Conservation (phyloP, 2,888 invertebrate genomes). For the Agonopterix subpropinquella region DNA sequence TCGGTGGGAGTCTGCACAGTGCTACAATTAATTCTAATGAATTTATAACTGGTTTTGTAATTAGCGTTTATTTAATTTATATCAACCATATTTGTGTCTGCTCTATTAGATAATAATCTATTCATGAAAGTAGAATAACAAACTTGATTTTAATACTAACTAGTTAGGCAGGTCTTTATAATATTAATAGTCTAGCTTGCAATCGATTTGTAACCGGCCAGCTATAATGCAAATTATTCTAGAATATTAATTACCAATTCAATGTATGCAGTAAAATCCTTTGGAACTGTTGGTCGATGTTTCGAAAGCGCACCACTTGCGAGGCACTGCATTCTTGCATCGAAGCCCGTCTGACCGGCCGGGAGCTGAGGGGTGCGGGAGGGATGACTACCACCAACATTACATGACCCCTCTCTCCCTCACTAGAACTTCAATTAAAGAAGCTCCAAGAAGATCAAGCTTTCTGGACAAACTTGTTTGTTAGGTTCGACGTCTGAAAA, state of each 20-base stretch:
- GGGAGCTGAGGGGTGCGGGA: constrained; percentile 23
- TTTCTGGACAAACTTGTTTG: constrained; percentile 3
- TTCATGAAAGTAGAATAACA: constrained; percentile 7
- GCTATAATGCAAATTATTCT: constrained; percentile 7
- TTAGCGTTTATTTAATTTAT: too few species aligned
- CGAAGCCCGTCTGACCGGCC: constrained; percentile 62
- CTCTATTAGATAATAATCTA: neutral
- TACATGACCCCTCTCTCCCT: constrained; percentile 20
- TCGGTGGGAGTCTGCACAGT: constrained; percentile 10
- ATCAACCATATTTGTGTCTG: neutral
- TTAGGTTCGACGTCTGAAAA: constrained; percentile 4
- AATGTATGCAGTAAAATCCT: constrained; percentile 18
- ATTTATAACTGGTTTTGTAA: too few species aligned
- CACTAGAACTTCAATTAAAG: neutral
- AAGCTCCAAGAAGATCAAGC: neutral
- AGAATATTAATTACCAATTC: constrained; percentile 20
- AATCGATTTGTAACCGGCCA: constrained; percentile 4
- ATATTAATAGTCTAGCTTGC: neutral
- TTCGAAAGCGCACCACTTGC: constrained; percentile 60
- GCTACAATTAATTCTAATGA: neutral
- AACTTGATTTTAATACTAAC: neutral
- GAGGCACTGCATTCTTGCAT: constrained; percentile 61
- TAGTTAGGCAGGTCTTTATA: neutral
- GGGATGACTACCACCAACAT: constrained; percentile 23
- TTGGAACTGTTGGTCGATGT: constrained; percentile 43